Base-by-base conservation (phyloP, 2,888 invertebrate genomes). In the Cactoblastis cactorum region DNA sequence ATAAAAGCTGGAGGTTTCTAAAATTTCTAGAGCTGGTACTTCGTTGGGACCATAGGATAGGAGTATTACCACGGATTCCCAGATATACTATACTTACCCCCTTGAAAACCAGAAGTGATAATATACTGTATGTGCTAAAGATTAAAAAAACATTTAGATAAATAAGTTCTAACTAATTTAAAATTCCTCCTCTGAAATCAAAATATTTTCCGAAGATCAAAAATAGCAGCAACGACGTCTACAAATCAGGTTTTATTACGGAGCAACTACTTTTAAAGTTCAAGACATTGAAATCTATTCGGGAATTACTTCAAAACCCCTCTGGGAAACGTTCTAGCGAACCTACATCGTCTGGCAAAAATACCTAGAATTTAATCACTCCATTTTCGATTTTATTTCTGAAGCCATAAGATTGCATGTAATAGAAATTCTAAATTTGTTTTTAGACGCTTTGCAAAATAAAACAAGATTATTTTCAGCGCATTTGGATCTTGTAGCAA, bases 191-290 rank as follows among this genome's bases (percentile, higher is more conserved):
- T n/a, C n/a, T n/a, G n/a, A n/a, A 22, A 19, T 17, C 11, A 11
- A 3, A 15, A 28, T 12, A 6, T 9, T 14, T 15, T 43, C 5
- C 17, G 9, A 14, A 3, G 28, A 28, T 43, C 28, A 43, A 43
- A 43, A 28, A 43, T 43, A 43, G 28, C 12, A 39, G 11, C 38
- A 35, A 47, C 41, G 19, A 37, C 43, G 50, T 54, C 50, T 51
- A 50, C 50, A 56, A 49, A 56, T 56, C 56, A 56, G 51, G 49
- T 52, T 49, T 58, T 55, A 55, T 56, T 58, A 34, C 52, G 43
- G 46, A 45, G 45, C 34, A 49, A 48, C 49, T 54, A 33, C 50
- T 49, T 46, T 38, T 33, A 58, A 58, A 53, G 51, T 56, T 55
- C 46, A 52, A 52, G 49, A 53, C 51, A 51, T 52, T 56, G 45